Evolutionary conservation across 2,797 vertebrate species (phyloP).

Genomic region (Enteromius viviparus): DNA sequence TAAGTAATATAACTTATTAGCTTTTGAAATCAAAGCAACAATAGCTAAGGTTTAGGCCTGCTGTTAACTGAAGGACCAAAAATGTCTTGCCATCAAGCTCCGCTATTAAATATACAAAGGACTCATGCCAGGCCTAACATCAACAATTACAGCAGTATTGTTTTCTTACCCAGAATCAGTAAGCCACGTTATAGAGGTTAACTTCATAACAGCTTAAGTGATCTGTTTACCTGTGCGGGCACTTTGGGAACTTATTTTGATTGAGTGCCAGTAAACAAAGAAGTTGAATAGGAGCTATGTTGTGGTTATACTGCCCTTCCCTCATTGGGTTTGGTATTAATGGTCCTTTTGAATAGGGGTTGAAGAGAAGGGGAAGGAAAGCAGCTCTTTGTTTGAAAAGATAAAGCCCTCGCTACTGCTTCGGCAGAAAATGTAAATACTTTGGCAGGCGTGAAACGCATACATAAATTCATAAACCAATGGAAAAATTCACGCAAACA

Average conservation of each 20-base stretch:
- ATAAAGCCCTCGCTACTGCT: slow-evolving; percentile 66
- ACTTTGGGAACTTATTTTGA: slow-evolving; percentile 79
- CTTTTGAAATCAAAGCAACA: background rate
- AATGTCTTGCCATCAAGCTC: background rate
- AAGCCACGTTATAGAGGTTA: background rate
- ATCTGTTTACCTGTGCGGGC: slow-evolving; percentile 61
- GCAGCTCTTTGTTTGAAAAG: slow-evolving; percentile 78
- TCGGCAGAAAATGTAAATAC: slow-evolving; percentile 61
- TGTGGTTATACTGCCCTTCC: slow-evolving; percentile 74
- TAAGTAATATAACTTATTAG: background rate
- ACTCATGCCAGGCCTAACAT: background rate
- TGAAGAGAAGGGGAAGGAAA: slow-evolving; percentile 81
- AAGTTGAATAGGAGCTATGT: slow-evolving; percentile 74
- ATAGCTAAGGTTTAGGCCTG: background rate
- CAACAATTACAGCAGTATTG: slow-evolving; percentile 5
- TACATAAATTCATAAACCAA: slow-evolving; percentile 47
- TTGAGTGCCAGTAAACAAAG: slow-evolving; percentile 77
- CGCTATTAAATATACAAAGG: background rate
- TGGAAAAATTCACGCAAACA: slow-evolving; percentile 38
- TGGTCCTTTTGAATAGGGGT: slow-evolving; percentile 72
- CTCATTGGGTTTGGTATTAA: slow-evolving; percentile 66
- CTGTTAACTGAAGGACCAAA: background rate
- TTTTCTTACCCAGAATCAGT: slow-evolving; percentile 23
- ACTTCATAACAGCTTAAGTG: slow-evolving; percentile 22
- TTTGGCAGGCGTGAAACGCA: slow-evolving; percentile 44